These are phyloP conservation scores for Tuta absoluta DNA, from an alignment of 2,888 invertebrate genomes.

Conservation along the genomic window DNA sequence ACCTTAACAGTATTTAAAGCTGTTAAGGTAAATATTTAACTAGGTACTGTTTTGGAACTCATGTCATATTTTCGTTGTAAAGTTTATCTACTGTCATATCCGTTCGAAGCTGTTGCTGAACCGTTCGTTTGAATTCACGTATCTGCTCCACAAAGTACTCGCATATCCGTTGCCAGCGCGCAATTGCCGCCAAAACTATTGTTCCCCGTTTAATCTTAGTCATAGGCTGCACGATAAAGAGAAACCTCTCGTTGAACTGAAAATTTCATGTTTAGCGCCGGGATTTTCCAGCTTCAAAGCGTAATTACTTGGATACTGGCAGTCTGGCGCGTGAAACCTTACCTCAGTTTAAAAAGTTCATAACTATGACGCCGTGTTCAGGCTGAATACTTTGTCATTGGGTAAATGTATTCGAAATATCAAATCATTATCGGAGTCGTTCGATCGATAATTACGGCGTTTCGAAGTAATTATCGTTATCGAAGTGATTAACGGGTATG, in stretches of 20 bases:
- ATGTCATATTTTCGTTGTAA: slow-evolving; percentile 49
- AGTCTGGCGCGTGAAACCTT: not conserved
- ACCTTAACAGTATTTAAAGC: not conserved
- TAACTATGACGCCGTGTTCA: not conserved
- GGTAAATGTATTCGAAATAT: too few species aligned
- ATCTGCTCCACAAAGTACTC: slow-evolving; percentile 41
- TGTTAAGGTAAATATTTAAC: too few species aligned
- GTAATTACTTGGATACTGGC: not conserved
- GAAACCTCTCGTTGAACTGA: not conserved
- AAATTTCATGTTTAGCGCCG: slow-evolving; percentile 1
- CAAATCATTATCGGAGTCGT: too few species aligned
- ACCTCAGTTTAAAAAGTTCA: not conserved
- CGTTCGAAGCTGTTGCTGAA: slow-evolving; percentile 51
- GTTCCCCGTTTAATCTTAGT: slow-evolving; percentile 20
- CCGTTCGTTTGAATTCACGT: slow-evolving; percentile 53
- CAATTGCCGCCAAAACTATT: slow-evolving; percentile 25
- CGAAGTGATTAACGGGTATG: too few species aligned
- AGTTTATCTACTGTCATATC: slow-evolving; percentile 50
- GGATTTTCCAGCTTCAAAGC: not conserved
- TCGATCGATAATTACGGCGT: too few species aligned
- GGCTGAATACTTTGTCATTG: too few species aligned
- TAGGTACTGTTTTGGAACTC: slow-evolving; percentile 22
- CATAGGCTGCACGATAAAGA: slow-evolving; percentile 3
- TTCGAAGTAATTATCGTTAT: too few species aligned
- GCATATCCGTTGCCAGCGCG: slow-evolving; percentile 5